Evolutionary conservation across 2,797 vertebrate species (phyloP).

Genomic region (Eurystomus glaucurus): DNA sequence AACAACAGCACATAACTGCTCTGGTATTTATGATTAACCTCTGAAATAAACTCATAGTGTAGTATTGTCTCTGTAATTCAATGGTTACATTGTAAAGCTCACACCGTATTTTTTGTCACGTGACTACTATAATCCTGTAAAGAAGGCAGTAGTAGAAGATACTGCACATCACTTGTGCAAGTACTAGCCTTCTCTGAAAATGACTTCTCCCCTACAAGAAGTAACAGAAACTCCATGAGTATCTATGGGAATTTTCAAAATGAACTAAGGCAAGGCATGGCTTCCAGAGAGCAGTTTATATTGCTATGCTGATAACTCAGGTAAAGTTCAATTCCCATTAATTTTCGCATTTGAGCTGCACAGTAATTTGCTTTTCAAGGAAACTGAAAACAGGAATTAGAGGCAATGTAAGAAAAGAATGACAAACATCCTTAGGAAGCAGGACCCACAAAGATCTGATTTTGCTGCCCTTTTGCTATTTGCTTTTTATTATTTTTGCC

Average conservation of each 20-base stretch:
- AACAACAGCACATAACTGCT: background rate
- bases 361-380: background rate
- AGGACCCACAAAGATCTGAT: background rate
- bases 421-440: background rate
- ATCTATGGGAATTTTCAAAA: background rate
- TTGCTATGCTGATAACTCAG: background rate
- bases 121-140: background rate
- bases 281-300: background rate
- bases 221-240: background rate
- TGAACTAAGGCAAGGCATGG: background rate
- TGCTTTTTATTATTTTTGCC: constrained; percentile 22
- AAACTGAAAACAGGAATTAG: constrained; percentile 7
- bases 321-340: background rate
- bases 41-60: background rate
- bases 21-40: background rate
- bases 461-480: constrained; percentile 22
- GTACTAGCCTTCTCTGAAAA: background rate
- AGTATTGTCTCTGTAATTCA: background rate
- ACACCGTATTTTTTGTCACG: background rate
- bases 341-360: background rate
- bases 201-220: background rate
- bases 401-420: background rate
- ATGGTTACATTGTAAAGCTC: background rate
- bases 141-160: background rate
- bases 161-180: background rate